Evolutionary conservation across 2,888 invertebrate genomes (phyloP).

Genomic region (Cephus pulcher): DNA sequence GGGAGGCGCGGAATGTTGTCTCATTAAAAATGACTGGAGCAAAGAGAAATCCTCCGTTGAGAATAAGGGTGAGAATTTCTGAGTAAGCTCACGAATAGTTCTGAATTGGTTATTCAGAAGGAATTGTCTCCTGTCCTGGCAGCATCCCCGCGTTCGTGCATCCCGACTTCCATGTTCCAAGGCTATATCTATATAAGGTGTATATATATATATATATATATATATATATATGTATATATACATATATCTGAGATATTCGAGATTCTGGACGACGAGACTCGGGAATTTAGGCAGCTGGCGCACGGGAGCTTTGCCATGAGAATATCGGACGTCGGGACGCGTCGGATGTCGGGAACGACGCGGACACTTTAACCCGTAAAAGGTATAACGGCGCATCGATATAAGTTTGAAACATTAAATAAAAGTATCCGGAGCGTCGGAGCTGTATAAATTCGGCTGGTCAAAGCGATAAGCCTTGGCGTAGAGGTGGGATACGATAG

Average conservation of each 20-base stretch:
- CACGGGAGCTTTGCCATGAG: background rate
- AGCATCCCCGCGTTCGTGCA: background rate
- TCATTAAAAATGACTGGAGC: background rate
- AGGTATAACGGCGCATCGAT: background rate
- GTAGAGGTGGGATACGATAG: background rate
- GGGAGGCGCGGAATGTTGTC: background rate
- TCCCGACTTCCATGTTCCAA: background rate
- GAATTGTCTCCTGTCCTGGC: background rate
- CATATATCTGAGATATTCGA: constrained; percentile 26
- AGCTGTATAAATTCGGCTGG: background rate
- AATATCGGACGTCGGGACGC: background rate
- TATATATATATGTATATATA: background rate
- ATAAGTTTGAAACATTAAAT: background rate
- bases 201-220: background rate
- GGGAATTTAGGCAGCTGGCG: constrained; percentile 23
- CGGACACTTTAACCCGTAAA: background rate
- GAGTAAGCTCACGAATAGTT: background rate
- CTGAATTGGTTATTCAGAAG: background rate
- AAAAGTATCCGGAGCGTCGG: background rate
- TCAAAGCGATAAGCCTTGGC: background rate
- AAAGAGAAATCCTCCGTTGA: background rate
- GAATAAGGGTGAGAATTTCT: background rate
- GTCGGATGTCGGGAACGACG: background rate
- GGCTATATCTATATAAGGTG: background rate
- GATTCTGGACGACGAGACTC: constrained; percentile 31